Percentiles rank a stretch among this genome's conserved stretches.
These are phyloP conservation scores for Drosophila crucigera DNA, from an alignment of 2,888 invertebrate genomes.

Conservation along the genomic window DNA sequence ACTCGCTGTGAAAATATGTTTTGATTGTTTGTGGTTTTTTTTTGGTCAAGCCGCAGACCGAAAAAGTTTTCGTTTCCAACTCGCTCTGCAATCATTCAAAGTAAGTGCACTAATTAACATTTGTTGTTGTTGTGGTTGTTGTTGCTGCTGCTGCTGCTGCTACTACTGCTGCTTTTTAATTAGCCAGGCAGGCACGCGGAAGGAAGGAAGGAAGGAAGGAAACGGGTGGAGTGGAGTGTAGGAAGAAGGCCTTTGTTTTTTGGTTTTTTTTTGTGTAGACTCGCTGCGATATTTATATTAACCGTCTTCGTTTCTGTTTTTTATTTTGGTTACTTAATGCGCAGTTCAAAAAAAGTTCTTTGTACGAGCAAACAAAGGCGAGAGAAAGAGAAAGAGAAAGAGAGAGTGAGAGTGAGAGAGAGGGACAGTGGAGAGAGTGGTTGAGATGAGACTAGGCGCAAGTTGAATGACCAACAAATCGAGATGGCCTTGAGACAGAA, in stretches of 20 bases:
- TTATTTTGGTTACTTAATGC: slow-evolving; percentile 52
- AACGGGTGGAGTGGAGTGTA: neutral
- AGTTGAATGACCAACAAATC: slow-evolving; percentile 69
- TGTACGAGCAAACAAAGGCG: slow-evolving; percentile 64
- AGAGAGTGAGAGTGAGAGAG: neutral
- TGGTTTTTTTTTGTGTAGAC: neutral
- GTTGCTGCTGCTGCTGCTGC: neutral
- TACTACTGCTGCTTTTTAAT: slow-evolving; percentile 48
- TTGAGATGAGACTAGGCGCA: slow-evolving; percentile 26
- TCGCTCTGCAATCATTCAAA: slow-evolving; percentile 44
- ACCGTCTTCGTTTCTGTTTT: slow-evolving; percentile 21
- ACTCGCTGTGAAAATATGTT: slow-evolving; percentile 24
- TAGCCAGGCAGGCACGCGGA: slow-evolving; percentile 6
- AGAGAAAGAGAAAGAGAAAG: neutral
- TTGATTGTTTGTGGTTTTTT: slow-evolving; percentile 27
- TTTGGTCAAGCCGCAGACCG: neutral
- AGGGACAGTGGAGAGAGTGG: neutral
- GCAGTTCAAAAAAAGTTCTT: slow-evolving; percentile 60
- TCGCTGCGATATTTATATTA: slow-evolving; percentile 35
- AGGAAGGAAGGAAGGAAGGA: neutral
- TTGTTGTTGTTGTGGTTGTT: slow-evolving; percentile 50
- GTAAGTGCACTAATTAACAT: slow-evolving; percentile 74
- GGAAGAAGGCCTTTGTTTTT: neutral
- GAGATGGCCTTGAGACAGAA: slow-evolving; percentile 65
- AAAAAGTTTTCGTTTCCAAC: neutral